phyloP scores from a whole-genome alignment of 1,140 invertebrate genomes.

The Drosophila kurseongensis region DNA sequence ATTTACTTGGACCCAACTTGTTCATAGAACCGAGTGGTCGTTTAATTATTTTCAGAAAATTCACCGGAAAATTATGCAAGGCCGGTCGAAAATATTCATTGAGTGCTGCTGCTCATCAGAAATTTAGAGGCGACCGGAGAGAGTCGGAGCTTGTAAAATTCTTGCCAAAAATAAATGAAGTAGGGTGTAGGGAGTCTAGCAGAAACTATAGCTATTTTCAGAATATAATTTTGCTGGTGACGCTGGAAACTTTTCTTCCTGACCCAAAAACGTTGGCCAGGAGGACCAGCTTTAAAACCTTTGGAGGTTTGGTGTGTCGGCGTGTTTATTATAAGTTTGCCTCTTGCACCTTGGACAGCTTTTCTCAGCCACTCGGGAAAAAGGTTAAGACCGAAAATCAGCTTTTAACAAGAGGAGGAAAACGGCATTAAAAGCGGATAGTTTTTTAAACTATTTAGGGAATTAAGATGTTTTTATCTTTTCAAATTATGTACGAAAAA shows the following conservation, averaged over 20 bases:
- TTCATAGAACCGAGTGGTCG: constrained; percentile 10
- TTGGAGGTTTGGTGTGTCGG: constrained; percentile 4
- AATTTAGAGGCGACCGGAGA: constrained; percentile 54
- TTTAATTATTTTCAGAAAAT: constrained; percentile 69
- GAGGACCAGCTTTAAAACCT: constrained; percentile 4
- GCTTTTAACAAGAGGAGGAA: too few species aligned
- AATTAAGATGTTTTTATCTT: too few species aligned
- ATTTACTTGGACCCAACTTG: constrained; percentile 24
- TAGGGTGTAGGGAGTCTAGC: constrained; percentile 5
- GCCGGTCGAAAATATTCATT: constrained; percentile 60
- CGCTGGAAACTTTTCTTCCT: constrained; percentile 52
- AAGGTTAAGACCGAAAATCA: too few species aligned
- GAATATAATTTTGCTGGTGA: constrained; percentile 67
- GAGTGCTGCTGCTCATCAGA: constrained; percentile 64
- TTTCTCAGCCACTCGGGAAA: not conserved
- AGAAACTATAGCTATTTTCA: constrained; percentile 70
- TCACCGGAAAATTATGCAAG: constrained; percentile 54
- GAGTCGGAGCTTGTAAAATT: constrained; percentile 47
- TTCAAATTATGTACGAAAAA: too few species aligned
- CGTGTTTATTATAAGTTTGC: constrained; percentile 67
- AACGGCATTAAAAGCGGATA: too few species aligned
- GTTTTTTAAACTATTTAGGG: too few species aligned
- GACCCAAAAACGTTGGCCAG: constrained; percentile 60
- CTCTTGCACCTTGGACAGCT: constrained; percentile 39
- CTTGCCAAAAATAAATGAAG: constrained; percentile 35